A percentile compares a stretch with the other conserved stretches of the same genome.
Evolutionary conservation across 1,140 invertebrate genomes (phyloP).

Genomic region (Latrodectus geometricus): DNA sequence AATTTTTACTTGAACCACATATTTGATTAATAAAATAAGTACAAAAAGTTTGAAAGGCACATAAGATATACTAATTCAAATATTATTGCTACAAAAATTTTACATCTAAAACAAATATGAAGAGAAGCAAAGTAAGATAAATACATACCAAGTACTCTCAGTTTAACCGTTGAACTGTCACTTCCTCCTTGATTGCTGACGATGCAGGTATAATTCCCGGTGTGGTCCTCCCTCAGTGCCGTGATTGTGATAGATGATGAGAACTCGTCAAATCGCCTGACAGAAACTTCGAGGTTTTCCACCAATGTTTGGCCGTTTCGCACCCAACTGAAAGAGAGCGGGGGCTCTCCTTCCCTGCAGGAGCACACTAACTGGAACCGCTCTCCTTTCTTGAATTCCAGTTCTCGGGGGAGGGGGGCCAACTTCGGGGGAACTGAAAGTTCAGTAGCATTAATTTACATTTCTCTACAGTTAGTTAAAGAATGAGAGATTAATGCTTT

Average conservation of each 20-base stretch:
- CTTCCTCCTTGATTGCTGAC: slow-evolving; percentile 63
- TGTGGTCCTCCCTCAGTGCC: slow-evolving; percentile 54
- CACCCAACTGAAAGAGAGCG: slow-evolving; percentile 88
- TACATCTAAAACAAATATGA: too few relatives aligned
- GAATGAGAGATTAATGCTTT: too few relatives aligned
- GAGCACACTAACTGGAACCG: slow-evolving; percentile 90
- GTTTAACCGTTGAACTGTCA: slow-evolving; percentile 55
- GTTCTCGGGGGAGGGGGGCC: slow-evolving; percentile 35
- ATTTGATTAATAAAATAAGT: neutral
- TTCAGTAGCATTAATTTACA: neutral
- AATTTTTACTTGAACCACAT: too few relatives aligned
- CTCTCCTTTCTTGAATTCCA: slow-evolving; percentile 73
- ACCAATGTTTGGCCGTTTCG: slow-evolving; percentile 83
- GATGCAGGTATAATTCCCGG: slow-evolving; percentile 64
- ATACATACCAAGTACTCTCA: slow-evolving; percentile 62
- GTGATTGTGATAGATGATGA: slow-evolving; percentile 40
- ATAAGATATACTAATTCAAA: neutral
- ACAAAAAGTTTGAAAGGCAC: neutral
- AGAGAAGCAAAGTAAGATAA: neutral
- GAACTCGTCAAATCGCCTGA: slow-evolving; percentile 52
- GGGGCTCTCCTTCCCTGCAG: slow-evolving; percentile 92
- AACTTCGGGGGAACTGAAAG: slow-evolving; percentile 31
- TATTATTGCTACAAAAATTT: neutral
- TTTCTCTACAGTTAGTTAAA: neutral
- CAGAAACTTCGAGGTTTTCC: slow-evolving; percentile 68